Base-by-base conservation (phyloP, 2,797 vertebrate species). In the Siniperca scherzeri region DNA sequence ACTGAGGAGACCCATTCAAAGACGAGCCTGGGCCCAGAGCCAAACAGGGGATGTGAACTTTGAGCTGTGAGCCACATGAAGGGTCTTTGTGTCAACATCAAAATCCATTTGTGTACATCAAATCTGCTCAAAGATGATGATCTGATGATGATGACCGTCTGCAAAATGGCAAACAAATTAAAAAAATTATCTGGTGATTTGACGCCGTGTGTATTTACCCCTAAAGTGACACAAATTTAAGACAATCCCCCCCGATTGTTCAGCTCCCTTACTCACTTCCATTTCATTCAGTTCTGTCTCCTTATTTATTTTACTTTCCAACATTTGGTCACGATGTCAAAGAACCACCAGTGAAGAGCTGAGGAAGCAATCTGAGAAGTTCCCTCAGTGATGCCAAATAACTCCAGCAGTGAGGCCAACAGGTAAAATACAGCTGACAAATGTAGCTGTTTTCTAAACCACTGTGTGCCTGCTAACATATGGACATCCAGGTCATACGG, bases 1-100 rank as follows among this genome's bases (percentile, higher is more conserved):
- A 88, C 80, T 42, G 82, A 87, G 82, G 74, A 38, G 74, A 72
- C 19, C 88, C 84, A 83, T 91, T 91, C 85, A 92, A 13, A 70
- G 77, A 82, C 22, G 27, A 80, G 79, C 5, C 75, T 1, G 71
- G 83, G 81, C 70, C 67, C 56, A 0, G 59, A n/a, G 85, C 91
- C 90, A 90, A 81, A 77, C 55, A 3, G 33, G 33, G 88, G 64
- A 38, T 25, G 55, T 67, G 75, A 88, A 87, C 87, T 83, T 42
- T 88, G 78, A 89, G 86, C 82, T 48, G 68, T 9, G 48, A 80
- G 82, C 72, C 87, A 76, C 81, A 85, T 83, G 85, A 87, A 66
- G 72, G 75, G 77, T 82, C 67, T 89, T 90, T 88, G 77, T 89
- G 66, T 74, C 52, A 19, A 55, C 80, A 74, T 91, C 74, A 70